Conservation (phyloP, 2,888 invertebrate species). For the Monoplex corrugatus region DNA sequence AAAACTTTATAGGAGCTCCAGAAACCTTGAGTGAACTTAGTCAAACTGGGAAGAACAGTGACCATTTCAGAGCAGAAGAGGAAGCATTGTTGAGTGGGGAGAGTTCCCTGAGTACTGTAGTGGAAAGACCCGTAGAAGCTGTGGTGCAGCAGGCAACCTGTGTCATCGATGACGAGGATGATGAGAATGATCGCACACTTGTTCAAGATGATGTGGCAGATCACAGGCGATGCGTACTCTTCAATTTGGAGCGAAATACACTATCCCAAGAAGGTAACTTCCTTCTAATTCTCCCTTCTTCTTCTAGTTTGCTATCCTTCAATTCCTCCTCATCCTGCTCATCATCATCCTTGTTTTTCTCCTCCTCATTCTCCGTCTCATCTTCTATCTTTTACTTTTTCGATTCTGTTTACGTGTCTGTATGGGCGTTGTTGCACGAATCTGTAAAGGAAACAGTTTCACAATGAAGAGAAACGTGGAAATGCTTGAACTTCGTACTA, state of each 20-base stretch:
- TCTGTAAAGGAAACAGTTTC: too few relatives aligned
- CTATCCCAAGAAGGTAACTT: conserved; percentile 27
- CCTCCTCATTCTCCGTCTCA: too few relatives aligned
- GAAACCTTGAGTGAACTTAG: neutral
- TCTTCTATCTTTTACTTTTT: too few relatives aligned
- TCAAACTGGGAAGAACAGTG: neutral
- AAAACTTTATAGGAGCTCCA: neutral
- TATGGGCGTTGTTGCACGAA: too few relatives aligned
- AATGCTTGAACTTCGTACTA: too few relatives aligned
- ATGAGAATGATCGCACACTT: neutral
- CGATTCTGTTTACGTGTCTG: too few relatives aligned
- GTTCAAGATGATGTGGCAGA: neutral
- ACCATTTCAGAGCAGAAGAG: neutral
- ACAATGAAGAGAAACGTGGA: too few relatives aligned
- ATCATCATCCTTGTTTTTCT: too few relatives aligned
- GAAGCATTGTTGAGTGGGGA: neutral
- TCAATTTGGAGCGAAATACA: conserved; percentile 23
- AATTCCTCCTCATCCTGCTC: too few relatives aligned
- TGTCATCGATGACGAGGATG: neutral
- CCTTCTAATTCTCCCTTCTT: neutral
- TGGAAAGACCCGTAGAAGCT: neutral
- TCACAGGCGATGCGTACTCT: conserved; percentile 17
- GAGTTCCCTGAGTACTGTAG: conserved; percentile 24
- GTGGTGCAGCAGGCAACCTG: neutral
- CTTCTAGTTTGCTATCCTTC: too few relatives aligned